Evolutionary conservation across 2,888 invertebrate species (phyloP).

Genomic region (Caenorhabditis zanzibari): DNA sequence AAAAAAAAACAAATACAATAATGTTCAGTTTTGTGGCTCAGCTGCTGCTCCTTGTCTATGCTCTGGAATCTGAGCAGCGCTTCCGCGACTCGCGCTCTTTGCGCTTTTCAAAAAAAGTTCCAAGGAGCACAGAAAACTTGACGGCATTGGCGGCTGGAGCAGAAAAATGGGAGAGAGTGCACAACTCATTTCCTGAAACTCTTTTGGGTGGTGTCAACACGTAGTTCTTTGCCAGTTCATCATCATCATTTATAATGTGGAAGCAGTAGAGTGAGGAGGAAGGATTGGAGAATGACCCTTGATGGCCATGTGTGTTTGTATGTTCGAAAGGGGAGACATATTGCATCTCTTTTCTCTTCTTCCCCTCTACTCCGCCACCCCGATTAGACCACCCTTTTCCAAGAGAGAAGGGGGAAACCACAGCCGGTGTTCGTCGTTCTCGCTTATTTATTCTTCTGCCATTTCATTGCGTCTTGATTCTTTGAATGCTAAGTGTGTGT

Average conservation of each 20-base stretch:
- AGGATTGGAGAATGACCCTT: conserved; percentile 42
- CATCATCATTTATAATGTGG: conserved; percentile 40
- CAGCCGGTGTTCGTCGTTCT: conserved; percentile 49
- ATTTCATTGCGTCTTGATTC: conserved; percentile 50
- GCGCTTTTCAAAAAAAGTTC: conserved; percentile 27
- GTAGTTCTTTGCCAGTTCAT: conserved; percentile 32
- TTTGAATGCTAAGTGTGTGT: conserved; percentile 52
- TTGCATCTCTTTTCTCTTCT: conserved; percentile 41
- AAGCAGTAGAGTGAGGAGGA: conserved; percentile 12
- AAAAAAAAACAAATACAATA: conserved; percentile 58
- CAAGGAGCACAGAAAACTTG: conserved; percentile 33
- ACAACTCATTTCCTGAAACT: conserved; percentile 32
- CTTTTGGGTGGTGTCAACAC: conserved; percentile 26
- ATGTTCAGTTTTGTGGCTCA: conserved; percentile 57
- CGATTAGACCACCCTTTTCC: conserved; percentile 47
- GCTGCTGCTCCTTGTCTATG: conserved; percentile 25
- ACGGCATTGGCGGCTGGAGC: neutral
- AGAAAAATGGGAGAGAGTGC: conserved; percentile 8
- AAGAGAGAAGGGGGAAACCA: conserved; percentile 34
- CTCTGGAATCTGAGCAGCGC: conserved; percentile 8
- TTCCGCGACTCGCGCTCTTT: conserved; percentile 3
- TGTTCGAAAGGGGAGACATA: conserved; percentile 39
- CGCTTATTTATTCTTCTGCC: conserved; percentile 58
- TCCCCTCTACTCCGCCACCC: conserved; percentile 11
- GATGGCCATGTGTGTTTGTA: conserved; percentile 47